A percentile compares a stretch with the other conserved stretches of the same genome.
phyloP scores from a whole-genome alignment of 2,113 vertebrate species.

The Passer domesticus region DNA sequence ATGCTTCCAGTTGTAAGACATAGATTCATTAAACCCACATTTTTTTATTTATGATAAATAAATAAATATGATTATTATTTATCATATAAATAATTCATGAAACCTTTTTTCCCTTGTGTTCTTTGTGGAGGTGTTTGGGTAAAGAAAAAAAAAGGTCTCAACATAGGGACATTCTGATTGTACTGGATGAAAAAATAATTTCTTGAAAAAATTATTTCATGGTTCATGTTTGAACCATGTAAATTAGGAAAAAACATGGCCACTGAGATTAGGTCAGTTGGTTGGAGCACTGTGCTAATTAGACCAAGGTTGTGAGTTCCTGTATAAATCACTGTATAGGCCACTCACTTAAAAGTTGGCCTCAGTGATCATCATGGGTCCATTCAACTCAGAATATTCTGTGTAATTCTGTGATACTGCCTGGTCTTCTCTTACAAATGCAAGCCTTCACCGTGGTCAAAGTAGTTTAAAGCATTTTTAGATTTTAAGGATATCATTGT shows the following conservation, averaged over 20 bases:
- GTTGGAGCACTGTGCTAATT: neutral
- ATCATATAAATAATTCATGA: neutral
- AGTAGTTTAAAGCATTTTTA: neutral
- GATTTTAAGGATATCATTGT: neutral
- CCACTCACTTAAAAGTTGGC: neutral
- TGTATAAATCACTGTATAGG: neutral
- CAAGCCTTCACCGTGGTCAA: neutral
- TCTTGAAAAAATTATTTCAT: neutral
- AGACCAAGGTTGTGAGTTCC: neutral
- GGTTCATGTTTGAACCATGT: neutral
- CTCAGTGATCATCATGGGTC: rapidly evolving
- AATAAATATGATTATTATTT: neutral
- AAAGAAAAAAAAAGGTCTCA: neutral
- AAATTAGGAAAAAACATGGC: neutral
- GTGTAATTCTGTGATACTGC: neutral
- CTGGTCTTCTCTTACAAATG: neutral
- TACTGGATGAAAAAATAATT: neutral
- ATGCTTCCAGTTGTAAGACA: neutral
- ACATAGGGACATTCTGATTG: neutral
- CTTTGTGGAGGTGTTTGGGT: neutral
- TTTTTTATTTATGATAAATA: neutral
- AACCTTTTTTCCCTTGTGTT: neutral
- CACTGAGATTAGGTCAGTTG: neutral
- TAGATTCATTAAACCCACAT: neutral
- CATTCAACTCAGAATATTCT: neutral